A percentile compares a stretch with the other conserved stretches of the same genome.
Conservation (phyloP, 2,113 vertebrate genomes). For the Mormyrus iriodes region DNA sequence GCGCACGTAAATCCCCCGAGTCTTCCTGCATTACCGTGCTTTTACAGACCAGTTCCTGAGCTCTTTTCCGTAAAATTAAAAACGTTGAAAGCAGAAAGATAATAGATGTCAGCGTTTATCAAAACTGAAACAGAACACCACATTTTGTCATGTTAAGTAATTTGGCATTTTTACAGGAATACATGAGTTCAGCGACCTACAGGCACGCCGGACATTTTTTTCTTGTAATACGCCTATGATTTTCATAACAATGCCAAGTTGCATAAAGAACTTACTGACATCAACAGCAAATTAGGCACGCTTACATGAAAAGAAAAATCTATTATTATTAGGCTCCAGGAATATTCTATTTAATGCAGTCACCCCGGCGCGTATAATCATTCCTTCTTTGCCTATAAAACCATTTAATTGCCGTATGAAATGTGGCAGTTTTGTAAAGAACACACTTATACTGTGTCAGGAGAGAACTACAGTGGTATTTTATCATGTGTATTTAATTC, state of each 20-base stretch:
- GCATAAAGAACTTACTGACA: conserved; percentile 13
- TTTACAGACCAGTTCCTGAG: background rate
- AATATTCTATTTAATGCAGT: background rate
- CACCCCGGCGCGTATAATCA: background rate
- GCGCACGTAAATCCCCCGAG: background rate
- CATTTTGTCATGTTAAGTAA: background rate
- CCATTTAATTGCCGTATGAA: background rate
- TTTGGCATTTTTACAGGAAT: background rate
- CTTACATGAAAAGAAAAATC: conserved; percentile 13
- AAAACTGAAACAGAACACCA: background rate
- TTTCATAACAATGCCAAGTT: background rate
- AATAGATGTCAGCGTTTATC: background rate
- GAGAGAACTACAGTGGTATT: background rate
- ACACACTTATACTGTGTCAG: background rate
- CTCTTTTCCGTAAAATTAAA: background rate
- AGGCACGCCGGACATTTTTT: background rate
- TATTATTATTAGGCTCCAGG: background rate
- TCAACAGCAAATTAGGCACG: conserved; percentile 12
- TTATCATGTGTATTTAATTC: background rate
- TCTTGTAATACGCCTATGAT: background rate
- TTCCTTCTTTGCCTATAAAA: background rate
- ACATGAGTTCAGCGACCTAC: background rate
- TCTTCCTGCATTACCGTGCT: background rate
- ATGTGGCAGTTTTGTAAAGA: background rate
- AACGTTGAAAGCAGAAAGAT: background rate